phyloP scores from a whole-genome alignment of 2,888 invertebrate species.

The Sthenelais limicola region DNA sequence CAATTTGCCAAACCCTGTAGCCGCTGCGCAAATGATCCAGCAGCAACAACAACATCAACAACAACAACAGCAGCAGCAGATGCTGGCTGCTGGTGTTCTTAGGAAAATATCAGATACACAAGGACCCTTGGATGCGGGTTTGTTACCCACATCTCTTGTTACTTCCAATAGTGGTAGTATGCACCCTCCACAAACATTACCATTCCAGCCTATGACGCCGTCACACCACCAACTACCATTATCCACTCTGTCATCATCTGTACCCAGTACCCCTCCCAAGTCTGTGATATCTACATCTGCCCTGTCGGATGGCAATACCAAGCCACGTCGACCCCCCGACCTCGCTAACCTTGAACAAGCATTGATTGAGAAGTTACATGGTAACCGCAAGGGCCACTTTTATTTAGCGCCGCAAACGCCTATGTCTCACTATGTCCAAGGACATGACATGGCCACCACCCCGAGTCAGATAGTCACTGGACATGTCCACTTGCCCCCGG shows the following conservation, averaged over 20 bases:
- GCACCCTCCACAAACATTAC: conserved; percentile 32
- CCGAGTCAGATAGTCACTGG: conserved; percentile 1
- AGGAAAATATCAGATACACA: conserved; percentile 19
- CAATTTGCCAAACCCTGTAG: conserved; percentile 3
- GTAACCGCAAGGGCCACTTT: conserved; percentile 45
- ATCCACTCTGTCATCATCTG: conserved; percentile 10
- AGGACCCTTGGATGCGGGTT: conserved; percentile 13
- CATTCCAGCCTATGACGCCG: conserved; percentile 24
- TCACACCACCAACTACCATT: conserved; percentile 10
- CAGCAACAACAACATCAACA: neutral
- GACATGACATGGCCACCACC: conserved; percentile 27
- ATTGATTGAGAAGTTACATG: conserved; percentile 64
- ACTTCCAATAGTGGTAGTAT: conserved; percentile 1
- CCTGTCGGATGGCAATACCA: conserved; percentile 17
- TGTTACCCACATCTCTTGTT: neutral
- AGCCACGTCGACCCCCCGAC: conserved; percentile 43
- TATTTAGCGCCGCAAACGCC: conserved; percentile 22
- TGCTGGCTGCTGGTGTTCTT: conserved; percentile 21
- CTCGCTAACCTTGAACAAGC: conserved; percentile 65
- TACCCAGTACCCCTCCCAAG: conserved; percentile 18
- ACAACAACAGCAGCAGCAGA: conserved; percentile 23
- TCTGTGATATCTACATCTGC: conserved; percentile 13
- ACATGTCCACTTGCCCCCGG: conserved; percentile 22
- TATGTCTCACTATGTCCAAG: conserved; percentile 23
- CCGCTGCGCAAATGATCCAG: conserved; percentile 20